A percentile compares a stretch with the other conserved stretches of the same genome.
Evolutionary conservation across 1,140 invertebrate species (phyloP).

Genomic region (Chionoecetes opilio): DNA sequence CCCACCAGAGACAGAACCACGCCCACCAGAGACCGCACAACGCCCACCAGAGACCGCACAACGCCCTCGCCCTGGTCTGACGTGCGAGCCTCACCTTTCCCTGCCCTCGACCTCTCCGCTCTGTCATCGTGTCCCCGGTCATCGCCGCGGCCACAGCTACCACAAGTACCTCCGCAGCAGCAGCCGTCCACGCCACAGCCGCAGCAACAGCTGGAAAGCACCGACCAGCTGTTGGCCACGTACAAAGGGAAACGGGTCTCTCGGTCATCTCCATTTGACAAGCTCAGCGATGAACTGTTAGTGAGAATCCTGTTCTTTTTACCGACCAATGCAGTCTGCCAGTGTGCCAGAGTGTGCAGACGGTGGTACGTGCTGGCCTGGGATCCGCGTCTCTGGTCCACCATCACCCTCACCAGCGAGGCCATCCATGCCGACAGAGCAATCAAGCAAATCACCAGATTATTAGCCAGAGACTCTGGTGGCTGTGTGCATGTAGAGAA

Average conservation of each 20-base stretch:
- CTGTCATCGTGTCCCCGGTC: slow-evolving; percentile 79
- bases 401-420: slow-evolving; percentile 88
- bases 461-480: slow-evolving; percentile 79
- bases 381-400: slow-evolving; percentile 91
- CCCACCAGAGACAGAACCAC: slow-evolving; percentile 73
- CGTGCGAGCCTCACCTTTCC: slow-evolving; percentile 73
- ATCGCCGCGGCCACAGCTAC: slow-evolving; percentile 80
- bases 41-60: slow-evolving; percentile 62
- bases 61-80: slow-evolving; percentile 79
- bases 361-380: slow-evolving; percentile 92
- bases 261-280: slow-evolving; percentile 83
- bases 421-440: slow-evolving; percentile 88
- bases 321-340: slow-evolving; percentile 91
- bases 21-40: slow-evolving; percentile 63
- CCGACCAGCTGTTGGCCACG: slow-evolving; percentile 80
- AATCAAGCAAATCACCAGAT: slow-evolving; percentile 85
- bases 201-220: slow-evolving; percentile 77
- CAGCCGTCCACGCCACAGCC: slow-evolving; percentile 61
- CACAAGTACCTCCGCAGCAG: slow-evolving; percentile 81
- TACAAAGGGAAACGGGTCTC: slow-evolving; percentile 82
- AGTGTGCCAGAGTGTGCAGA: slow-evolving; percentile 91
- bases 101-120: slow-evolving; percentile 76
- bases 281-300: slow-evolving; percentile 86
- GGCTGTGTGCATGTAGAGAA: slow-evolving; percentile 80
- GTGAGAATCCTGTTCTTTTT: slow-evolving; percentile 89